These are phyloP conservation scores for Ophion costatus DNA, from an alignment of 2,888 invertebrate genomes.

Conservation along the genomic window DNA sequence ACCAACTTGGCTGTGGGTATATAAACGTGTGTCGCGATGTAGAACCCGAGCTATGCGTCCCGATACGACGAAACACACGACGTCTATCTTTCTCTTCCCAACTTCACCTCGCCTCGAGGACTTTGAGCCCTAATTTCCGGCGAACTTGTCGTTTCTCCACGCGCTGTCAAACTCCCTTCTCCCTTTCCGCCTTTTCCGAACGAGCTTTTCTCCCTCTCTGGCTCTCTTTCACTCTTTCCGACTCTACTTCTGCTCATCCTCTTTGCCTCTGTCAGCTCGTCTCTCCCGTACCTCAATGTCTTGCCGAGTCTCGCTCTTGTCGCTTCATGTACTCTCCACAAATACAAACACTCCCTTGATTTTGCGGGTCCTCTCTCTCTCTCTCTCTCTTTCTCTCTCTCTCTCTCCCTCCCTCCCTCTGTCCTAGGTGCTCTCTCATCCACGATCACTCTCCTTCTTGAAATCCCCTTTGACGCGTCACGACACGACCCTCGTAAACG, in stretches of 20 bases:
- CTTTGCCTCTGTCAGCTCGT: conserved; percentile 35
- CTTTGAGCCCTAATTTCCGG: conserved; percentile 61
- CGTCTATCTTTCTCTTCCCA: conserved; percentile 27
- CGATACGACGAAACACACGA: conserved; percentile 19
- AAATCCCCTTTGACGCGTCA: conserved; percentile 70
- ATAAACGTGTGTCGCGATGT: conserved; percentile 25
- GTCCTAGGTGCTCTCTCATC: no score
- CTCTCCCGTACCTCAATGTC: conserved; percentile 46
- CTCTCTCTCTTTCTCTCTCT: conserved; percentile 2
- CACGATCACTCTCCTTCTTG: conserved; percentile 41
- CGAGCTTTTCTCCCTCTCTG: conserved; percentile 17
- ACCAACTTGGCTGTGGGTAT: conserved; percentile 20
- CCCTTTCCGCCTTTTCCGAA: conserved; percentile 11
- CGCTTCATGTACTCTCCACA: conserved; percentile 52
- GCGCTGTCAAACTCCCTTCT: conserved; percentile 54
- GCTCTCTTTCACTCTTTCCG: conserved; percentile 54
- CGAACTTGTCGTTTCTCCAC: conserved; percentile 63
- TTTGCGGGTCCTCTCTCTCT: conserved; percentile 25
- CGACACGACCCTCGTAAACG: conserved; percentile 63
- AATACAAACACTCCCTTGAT: conserved; percentile 53
- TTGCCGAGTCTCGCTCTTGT: conserved; percentile 37
- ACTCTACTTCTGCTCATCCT: conserved; percentile 39
- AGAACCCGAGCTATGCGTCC: neutral
- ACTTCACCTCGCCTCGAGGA: conserved; percentile 40
- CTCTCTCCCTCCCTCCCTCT: no score